These are phyloP conservation scores for Antidorcas marsupialis DNA, from an alignment of 2,113 vertebrate genomes.

Conservation along the genomic window DNA sequence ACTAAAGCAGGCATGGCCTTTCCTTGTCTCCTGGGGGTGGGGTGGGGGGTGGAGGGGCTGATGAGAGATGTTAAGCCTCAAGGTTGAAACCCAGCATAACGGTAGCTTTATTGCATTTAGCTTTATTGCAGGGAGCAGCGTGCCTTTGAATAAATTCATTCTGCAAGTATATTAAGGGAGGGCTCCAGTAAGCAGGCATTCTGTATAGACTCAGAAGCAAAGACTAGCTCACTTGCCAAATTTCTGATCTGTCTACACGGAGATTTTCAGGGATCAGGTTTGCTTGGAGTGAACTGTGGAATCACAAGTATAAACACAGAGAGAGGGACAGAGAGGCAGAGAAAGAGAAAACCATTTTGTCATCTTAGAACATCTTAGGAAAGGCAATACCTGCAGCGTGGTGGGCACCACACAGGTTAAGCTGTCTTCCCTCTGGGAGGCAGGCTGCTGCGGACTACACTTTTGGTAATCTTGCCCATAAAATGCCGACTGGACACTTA, in stretches of 20 bases:
- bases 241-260: neutral
- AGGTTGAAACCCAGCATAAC: neutral
- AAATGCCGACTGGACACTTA: slow-evolving; percentile 92
- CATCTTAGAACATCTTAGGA: neutral
- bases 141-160: neutral
- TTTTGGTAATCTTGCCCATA: slow-evolving; percentile 84
- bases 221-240: too few species aligned
- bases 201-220: neutral
- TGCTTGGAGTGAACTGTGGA: neutral
- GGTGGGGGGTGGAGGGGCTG: neutral
- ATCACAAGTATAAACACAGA: neutral
- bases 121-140: neutral
- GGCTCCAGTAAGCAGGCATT: accelerated
- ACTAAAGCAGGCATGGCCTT: neutral
- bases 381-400: slow-evolving; percentile 88
- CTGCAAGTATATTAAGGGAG: neutral
- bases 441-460: slow-evolving; percentile 76
- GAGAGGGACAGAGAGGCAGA: neutral
- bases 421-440: slow-evolving; percentile 73
- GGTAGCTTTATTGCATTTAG: too few species aligned
- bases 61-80: neutral
- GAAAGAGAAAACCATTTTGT: neutral
- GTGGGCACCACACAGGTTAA: slow-evolving; percentile 87
- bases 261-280: neutral
- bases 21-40: neutral